Evolutionary conservation across 2,888 invertebrate genomes (phyloP), one percentile per base, ranked within the genome.

Genomic region (Caradrina clavipalpis): DNA sequence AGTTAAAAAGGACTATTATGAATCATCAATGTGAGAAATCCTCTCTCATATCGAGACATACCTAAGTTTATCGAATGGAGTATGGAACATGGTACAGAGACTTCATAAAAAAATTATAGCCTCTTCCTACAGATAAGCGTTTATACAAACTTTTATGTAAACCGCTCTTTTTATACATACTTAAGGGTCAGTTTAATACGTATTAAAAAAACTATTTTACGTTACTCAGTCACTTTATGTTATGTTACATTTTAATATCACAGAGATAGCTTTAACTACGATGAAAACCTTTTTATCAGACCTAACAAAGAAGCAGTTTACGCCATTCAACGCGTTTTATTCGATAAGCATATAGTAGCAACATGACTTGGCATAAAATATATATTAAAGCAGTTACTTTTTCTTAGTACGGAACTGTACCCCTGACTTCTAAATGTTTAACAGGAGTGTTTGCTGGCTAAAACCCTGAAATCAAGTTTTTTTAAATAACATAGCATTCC

Each of bases 101-200:
- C 22, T 6, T 35, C n/a, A 58, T 58, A 58, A 49, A 58, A 55
- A 49, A 56, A 21, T 47, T 47, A 59, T 15, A n/a, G 47, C 63
- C 35, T 7, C 22, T 59, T 49, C 17, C 15, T n/a, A 7, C 47
- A 35, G 59, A 59, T 49, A 64, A 59, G n/a, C 21, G 22, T 47
- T 21, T 22, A 22, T 35, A 49, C 13, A 21, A 21, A 11, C 1
- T 64, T 63, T 64, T 64, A 64, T n/a, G 22, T 21, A 58, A 1
- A 49, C 35, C n/a, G 6, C 35, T 35, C 35, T 21, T 26, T 13
- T 58, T 31, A 62, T 54, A 35, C 13, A 62, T 54, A 35, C 13
- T 58, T 49, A 22, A 56, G 6, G 22, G 49, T 39, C 22, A 39
- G 11, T 60, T 59, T 60, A 22, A 49, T 39, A 39, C 7, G 11